phyloP scores from a whole-genome alignment of 2,797 vertebrate species.

The Onychomys torridus region DNA sequence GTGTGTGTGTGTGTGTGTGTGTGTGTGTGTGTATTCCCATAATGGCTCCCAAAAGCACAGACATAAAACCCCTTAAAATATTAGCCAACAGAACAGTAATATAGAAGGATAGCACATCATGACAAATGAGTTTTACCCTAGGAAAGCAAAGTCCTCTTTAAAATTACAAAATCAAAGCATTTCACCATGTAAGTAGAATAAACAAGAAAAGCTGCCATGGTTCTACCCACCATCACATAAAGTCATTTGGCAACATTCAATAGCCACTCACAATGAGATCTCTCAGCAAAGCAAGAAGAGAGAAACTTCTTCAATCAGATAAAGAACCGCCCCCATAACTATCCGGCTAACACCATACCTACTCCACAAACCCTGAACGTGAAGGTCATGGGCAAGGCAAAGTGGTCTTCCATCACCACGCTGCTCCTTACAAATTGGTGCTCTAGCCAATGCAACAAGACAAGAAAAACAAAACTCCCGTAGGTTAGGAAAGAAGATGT shows the following conservation, averaged over 20 bases:
- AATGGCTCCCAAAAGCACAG: not conserved
- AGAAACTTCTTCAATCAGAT: not conserved
- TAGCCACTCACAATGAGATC: not conserved
- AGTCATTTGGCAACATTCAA: conserved; percentile 8
- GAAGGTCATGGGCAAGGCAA: not conserved
- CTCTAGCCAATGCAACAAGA: not conserved
- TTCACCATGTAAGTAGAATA: not conserved
- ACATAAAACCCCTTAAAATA: conserved; percentile 27
- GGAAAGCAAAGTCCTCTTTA: conserved; percentile 34
- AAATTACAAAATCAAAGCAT: conserved; percentile 25
- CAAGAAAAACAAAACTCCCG: not conserved
- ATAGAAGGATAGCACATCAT: not conserved
- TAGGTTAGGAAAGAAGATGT: not conserved
- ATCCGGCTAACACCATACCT: not conserved
- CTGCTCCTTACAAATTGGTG: not conserved
- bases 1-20: not conserved
- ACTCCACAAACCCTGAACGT: not conserved
- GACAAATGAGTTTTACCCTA: not conserved
- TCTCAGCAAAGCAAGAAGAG: not conserved
- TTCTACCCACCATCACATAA: not conserved
- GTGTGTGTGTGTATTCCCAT: not conserved
- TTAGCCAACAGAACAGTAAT: not conserved
- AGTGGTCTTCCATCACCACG: not conserved
- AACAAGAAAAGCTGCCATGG: not conserved
- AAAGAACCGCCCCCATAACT: not conserved